Conservation (phyloP, 2,113 vertebrate genomes). For the Percina caprodes region DNA sequence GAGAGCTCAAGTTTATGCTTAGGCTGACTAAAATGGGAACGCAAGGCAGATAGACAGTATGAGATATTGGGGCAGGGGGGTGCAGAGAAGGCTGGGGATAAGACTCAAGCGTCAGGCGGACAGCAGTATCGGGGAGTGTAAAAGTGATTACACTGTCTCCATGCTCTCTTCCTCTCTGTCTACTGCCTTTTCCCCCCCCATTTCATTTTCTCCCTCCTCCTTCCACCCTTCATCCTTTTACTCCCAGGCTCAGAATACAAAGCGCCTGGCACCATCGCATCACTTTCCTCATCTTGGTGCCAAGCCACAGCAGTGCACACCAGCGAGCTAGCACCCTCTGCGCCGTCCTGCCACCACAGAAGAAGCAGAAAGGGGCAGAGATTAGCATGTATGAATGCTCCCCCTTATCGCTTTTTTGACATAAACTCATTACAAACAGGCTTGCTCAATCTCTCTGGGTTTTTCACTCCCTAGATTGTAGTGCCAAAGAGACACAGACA, state of each 20-base stretch:
- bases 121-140: slow-evolving; percentile 57
- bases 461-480: background rate
- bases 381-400: slow-evolving; percentile 69
- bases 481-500: slow-evolving; percentile 13
- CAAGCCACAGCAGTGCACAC: slow-evolving; percentile 64
- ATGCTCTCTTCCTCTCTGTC: slow-evolving; percentile 44
- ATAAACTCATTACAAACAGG: slow-evolving; percentile 62
- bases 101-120: slow-evolving; percentile 59
- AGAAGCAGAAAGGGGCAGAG: slow-evolving; percentile 49
- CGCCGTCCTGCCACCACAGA: slow-evolving; percentile 37
- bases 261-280: slow-evolving; percentile 68
- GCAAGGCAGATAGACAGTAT: background rate
- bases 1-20: slow-evolving; percentile 46
- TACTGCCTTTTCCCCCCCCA: slow-evolving; percentile 31
- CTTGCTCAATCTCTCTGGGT: slow-evolving; percentile 25
- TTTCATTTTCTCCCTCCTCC: slow-evolving; percentile 29
- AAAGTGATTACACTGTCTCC: slow-evolving; percentile 69
- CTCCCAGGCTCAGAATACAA: slow-evolving; percentile 72
- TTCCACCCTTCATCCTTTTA: slow-evolving; percentile 30
- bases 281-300: slow-evolving; percentile 50
- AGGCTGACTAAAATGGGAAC: slow-evolving; percentile 8
- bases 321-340: slow-evolving; percentile 37
- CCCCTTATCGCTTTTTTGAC: slow-evolving; percentile 64
- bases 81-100: slow-evolving; percentile 45
- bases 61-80: slow-evolving; percentile 32